Conservation (phyloP, 2,888 invertebrate species). For the Ophion obscuratus region DNA sequence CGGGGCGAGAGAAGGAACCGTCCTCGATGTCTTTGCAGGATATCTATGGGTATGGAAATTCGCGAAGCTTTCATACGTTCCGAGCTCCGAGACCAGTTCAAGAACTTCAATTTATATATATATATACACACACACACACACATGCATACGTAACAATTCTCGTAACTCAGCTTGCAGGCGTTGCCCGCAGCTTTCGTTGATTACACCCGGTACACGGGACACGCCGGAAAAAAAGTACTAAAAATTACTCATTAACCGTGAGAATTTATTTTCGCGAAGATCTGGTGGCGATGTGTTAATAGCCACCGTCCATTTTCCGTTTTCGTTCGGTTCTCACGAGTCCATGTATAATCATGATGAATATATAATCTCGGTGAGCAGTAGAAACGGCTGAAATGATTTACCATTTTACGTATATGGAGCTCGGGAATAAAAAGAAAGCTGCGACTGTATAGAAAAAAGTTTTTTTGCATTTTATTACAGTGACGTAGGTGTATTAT, state of each 20-base stretch:
- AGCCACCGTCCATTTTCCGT: not conserved
- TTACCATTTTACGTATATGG: not conserved
- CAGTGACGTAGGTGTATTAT: conserved; percentile 75
- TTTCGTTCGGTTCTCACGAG: not conserved
- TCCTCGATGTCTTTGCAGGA: conserved; percentile 27
- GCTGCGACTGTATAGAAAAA: conserved; percentile 70
- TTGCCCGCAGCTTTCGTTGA: not conserved
- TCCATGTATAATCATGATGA: not conserved
- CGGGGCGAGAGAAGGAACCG: not conserved
- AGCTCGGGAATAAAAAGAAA: not conserved
- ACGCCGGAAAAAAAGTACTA: not conserved
- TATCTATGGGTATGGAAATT: conserved; percentile 38
- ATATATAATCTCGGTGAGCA: not conserved
- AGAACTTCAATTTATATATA: not conserved
- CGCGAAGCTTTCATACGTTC: conserved; percentile 1
- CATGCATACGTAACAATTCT: not conserved
- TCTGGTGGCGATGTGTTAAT: not conserved
- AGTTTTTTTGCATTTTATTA: conserved; percentile 78
- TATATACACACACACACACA: not conserved
- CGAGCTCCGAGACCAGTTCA: not conserved
- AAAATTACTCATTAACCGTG: not conserved
- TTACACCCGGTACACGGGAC: not conserved
- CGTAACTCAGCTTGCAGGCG: not conserved
- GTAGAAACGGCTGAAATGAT: too few species aligned
- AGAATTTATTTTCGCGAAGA: not conserved